Evolutionary conservation across 1,140 invertebrate species (phyloP).

Genomic region (Lepidurus couesii): DNA sequence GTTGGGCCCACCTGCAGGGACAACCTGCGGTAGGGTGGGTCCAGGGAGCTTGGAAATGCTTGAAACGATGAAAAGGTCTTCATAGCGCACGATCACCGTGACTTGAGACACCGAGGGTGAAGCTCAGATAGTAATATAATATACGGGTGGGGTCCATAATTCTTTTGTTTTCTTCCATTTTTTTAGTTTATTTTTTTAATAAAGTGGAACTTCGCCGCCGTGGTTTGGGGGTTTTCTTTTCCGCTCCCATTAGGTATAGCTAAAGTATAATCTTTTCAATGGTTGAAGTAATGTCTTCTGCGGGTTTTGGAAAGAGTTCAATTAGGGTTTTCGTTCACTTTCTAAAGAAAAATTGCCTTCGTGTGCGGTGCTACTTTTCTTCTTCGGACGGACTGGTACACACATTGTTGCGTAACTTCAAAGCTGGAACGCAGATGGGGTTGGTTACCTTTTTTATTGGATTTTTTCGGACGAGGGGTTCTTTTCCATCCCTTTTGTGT

Average conservation of each 20-base stretch:
- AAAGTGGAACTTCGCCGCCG: no score
- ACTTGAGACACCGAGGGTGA: not conserved
- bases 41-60: constrained; percentile 4
- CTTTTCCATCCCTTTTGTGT: not conserved
- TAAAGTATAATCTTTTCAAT: no score
- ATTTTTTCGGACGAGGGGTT: not conserved
- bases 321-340: not conserved
- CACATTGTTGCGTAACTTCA: not conserved
- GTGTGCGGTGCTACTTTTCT: not conserved
- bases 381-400: not conserved
- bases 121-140: not conserved
- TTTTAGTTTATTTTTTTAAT: not conserved
- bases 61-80: not conserved
- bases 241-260: no score
- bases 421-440: constrained; percentile 4
- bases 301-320: no score
- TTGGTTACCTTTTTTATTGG: not conserved
- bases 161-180: not conserved
- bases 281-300: no score
- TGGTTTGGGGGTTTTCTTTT: no score
- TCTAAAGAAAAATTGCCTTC: not conserved
- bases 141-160: constrained; percentile 2
- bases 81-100: constrained; percentile 4
- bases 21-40: constrained; percentile 14
- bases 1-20: constrained; percentile 10